Evolutionary conservation across 2,888 invertebrate genomes (phyloP), one percentile per base, ranked within the genome.

Genomic region (Scaptomyza tumidula): DNA sequence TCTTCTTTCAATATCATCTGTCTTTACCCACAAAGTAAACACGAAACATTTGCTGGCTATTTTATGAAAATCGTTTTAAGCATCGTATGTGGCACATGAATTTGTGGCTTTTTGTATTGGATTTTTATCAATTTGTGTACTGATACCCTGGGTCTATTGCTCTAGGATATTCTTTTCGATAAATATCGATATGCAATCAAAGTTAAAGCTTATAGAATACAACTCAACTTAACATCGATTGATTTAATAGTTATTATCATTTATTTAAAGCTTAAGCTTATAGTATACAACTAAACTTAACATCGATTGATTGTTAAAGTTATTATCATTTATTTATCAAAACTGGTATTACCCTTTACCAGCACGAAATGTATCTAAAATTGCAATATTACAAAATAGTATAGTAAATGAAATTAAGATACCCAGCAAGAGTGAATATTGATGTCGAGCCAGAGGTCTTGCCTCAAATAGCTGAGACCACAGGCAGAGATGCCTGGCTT

Each of bases 321-420:
- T 19, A 19, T 19, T 19, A 19, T 19, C 19, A 19, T 19, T 19
- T 19, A 1, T 2, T 19, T 2, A 19, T 19, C 19, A 19, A 19
- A 19, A 2, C 19, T 19, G 19, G 19, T 19, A 19, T n/a, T 35
- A 1, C 35, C 13, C 4, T 29, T 29, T n/a, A 37, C n/a, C 5
- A 19, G 19, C 46, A 52, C 33, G 60, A 64, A 70, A 49, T 54
- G 54, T 49, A 19, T 19, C 1, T 19, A 19, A 19, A 19, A 19
- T 19, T 1, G 19, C 19, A 19, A 41, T 39, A 49, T 29, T 35
- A 54, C 55, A 49, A 49, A 39, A 52, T 48, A 50, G 43, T 43
- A 58, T 43, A 58, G 71, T 37, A 71, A 73, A 75, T 65, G 43
- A 75, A 75, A 73, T 73, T 60, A 60, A 71, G 43, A 71, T 56